Conservation (phyloP, 2,888 invertebrate genomes). For the Vanessa cardui region DNA sequence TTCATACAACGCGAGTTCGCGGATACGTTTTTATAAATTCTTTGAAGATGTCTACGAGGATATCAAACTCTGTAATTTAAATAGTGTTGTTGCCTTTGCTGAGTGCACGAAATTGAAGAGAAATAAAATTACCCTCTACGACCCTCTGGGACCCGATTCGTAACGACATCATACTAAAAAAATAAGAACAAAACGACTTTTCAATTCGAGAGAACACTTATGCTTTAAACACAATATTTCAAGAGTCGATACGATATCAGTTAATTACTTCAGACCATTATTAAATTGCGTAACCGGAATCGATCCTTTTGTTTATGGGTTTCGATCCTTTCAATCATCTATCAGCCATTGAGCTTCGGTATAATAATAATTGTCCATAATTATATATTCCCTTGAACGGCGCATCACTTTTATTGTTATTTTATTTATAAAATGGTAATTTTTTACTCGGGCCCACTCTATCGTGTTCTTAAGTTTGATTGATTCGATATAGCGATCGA, state of each 20-base stretch:
- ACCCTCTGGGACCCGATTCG: conserved; percentile 65
- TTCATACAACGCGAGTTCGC: background rate
- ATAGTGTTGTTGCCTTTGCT: conserved; percentile 79
- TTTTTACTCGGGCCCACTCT: conserved; percentile 76
- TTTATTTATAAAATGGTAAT: conserved; percentile 83
- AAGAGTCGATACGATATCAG: conserved; percentile 62
- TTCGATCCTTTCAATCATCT: conserved; percentile 82
- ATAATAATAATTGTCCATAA: conserved; percentile 83
- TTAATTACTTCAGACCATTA: conserved; percentile 76
- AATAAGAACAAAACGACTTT: conserved; percentile 52
- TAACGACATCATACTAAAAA: conserved; percentile 57
- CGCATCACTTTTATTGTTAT: conserved; percentile 82
- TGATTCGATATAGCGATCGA: conserved; percentile 82
- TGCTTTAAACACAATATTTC: conserved; percentile 47
- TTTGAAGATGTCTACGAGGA: conserved; percentile 47
- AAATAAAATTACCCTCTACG: conserved; percentile 71
- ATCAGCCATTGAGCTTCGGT: conserved; percentile 79
- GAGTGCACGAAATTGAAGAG: conserved; percentile 80
- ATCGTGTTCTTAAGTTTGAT: conserved; percentile 81
- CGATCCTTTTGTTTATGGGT: conserved; percentile 81
- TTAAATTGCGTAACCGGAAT: conserved; percentile 80
- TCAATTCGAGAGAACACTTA: conserved; percentile 47
- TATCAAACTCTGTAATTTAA: conserved; percentile 71
- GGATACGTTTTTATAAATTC: too few species aligned
- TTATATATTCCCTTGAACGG: conserved; percentile 80